These are phyloP conservation scores for Pangasius macronema DNA, from an alignment of 2,797 vertebrate genomes.

Conservation along the genomic window DNA sequence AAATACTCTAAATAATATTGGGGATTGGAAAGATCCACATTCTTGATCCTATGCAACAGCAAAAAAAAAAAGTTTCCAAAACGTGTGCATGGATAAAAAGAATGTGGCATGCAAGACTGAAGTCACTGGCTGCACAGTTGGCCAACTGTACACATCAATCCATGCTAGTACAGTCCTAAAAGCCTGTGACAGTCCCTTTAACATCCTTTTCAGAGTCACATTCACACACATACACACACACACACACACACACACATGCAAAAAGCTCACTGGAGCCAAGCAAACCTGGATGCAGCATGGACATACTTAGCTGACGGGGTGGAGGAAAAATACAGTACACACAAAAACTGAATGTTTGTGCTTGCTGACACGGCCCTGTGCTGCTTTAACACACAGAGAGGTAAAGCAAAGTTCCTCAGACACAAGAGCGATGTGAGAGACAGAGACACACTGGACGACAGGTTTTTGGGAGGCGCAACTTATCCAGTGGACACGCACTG, in stretches of 20 bases:
- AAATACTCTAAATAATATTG: background rate
- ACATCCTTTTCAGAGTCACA: constrained; percentile 40
- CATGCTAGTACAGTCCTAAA: constrained; percentile 45
- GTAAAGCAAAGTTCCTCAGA: constrained; percentile 55
- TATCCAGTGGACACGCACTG: constrained; percentile 42
- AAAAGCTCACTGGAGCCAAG: constrained; percentile 63
- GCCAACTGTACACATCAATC: constrained; percentile 34
- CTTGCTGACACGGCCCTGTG: constrained; percentile 58
- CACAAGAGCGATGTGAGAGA: constrained; percentile 37
- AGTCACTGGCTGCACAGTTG: constrained; percentile 22
- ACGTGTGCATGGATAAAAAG: constrained; percentile 21
- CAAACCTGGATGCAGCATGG: constrained; percentile 63
- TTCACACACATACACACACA: constrained; percentile 30
- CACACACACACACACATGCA: constrained; percentile 44
- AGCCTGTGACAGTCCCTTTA: constrained; percentile 33
- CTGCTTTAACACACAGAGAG: constrained; percentile 63
- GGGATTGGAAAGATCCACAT: constrained; percentile 7
- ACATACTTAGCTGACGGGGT: constrained; percentile 68
- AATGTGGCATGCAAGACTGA: constrained; percentile 29
- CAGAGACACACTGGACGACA: constrained; percentile 28
- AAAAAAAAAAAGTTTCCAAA: background rate
- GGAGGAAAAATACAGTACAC: constrained; percentile 66
- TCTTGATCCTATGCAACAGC: background rate
- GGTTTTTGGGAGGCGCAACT: constrained; percentile 49
- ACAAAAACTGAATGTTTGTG: constrained; percentile 66